These are phyloP conservation scores for Tyria jacobaeae DNA, from an alignment of 2,888 invertebrate species.

Conservation along the genomic window DNA sequence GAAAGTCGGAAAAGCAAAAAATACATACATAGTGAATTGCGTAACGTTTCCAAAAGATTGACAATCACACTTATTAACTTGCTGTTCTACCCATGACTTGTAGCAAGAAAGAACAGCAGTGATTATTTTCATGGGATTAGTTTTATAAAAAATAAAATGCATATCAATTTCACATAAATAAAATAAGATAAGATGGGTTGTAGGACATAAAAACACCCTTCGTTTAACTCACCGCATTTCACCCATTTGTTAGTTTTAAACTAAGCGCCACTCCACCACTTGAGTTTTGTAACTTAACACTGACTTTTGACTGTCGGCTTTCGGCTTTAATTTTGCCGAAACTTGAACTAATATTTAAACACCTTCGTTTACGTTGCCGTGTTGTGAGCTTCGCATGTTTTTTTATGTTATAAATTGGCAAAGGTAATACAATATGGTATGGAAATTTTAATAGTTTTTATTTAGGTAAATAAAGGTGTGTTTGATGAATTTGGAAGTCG, in stretches of 20 bases:
- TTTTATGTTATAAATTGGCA: constrained; percentile 18
- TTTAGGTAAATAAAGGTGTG: constrained; percentile 16
- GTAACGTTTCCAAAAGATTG: no score
- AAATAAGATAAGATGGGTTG: background rate
- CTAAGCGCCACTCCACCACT: constrained; percentile 48
- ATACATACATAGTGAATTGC: no score
- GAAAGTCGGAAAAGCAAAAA: no score
- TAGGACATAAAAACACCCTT: constrained; percentile 7
- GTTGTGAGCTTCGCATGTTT: constrained; percentile 33
- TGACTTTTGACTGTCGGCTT: constrained; percentile 34
- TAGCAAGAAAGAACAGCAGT: no score
- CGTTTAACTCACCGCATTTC: constrained; percentile 15
- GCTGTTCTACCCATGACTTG: no score
- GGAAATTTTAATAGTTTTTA: constrained; percentile 8
- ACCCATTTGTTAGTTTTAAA: constrained; percentile 20
- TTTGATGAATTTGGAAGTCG: constrained; percentile 6
- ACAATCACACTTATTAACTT: no score
- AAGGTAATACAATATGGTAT: constrained; percentile 32
- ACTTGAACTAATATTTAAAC: constrained; percentile 66
- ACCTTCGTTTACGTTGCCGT: constrained; percentile 60
- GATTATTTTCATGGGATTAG: no score
- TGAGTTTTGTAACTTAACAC: constrained; percentile 41
- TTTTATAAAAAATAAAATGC: no score
- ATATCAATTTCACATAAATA: background rate
- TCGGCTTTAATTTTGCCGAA: constrained; percentile 65